Evolutionary conservation across 2,888 invertebrate genomes (phyloP).

Genomic region (Drosophila kanekoi): DNA sequence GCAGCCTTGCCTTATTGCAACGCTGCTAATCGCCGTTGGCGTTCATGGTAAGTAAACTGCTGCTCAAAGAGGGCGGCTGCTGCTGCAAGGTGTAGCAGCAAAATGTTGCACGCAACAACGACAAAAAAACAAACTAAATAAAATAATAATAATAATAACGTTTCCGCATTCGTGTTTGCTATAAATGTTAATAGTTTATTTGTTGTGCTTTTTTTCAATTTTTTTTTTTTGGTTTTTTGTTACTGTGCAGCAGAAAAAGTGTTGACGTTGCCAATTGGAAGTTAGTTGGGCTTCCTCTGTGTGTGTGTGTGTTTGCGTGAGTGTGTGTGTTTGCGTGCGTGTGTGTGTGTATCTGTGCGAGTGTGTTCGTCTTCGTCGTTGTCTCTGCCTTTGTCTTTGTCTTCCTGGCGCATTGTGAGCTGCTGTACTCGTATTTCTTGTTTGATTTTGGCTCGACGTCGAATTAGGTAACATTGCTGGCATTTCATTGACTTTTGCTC

Average conservation of each 20-base stretch:
- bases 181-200: slow-evolving; percentile 40
- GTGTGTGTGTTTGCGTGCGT: neutral
- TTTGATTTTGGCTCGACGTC: slow-evolving; percentile 52
- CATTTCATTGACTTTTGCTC: slow-evolving; percentile 75
- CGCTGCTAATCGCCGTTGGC: slow-evolving; percentile 54
- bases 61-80: neutral
- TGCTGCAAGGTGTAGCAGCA: neutral
- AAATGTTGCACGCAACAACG: slow-evolving; percentile 34
- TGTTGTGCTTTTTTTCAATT: slow-evolving; percentile 17
- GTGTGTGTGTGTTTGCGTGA: slow-evolving; percentile 3
- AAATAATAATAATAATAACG: slow-evolving; percentile 1
- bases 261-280: slow-evolving; percentile 65
- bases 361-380: neutral
- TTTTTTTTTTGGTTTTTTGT: slow-evolving; percentile 43
- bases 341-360: slow-evolving; percentile 16
- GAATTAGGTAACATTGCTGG: slow-evolving; percentile 75
- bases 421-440: slow-evolving; percentile 66
- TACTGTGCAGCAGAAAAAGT: slow-evolving; percentile 64
- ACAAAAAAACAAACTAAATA: neutral
- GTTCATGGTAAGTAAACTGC: slow-evolving; percentile 57
- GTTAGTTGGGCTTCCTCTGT: slow-evolving; percentile 44
- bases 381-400: slow-evolving; percentile 19
- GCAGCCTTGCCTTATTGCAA: slow-evolving; percentile 58
- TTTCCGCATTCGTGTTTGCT: slow-evolving; percentile 60
- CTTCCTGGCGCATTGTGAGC: slow-evolving; percentile 55